phyloP scores from a whole-genome alignment of 2,113 vertebrate genomes.

The Sisor rabdophorus region DNA sequence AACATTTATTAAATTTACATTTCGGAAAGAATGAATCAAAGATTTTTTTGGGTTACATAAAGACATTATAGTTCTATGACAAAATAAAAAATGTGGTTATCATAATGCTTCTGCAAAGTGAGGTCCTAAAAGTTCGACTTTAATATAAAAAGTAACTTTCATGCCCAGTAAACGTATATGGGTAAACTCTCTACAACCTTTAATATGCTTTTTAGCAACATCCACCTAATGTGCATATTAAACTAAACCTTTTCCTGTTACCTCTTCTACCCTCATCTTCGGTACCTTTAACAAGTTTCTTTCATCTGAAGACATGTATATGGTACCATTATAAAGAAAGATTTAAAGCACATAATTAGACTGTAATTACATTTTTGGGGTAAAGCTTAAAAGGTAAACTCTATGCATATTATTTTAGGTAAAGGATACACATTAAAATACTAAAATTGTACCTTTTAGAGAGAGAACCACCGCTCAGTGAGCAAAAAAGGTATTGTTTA shows the following conservation, averaged over 20 bases:
- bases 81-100: no score
- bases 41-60: no score
- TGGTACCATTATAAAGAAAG: slow-evolving; percentile 1
- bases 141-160: no score
- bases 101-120: slow-evolving; percentile 5
- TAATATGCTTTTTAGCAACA: background rate
- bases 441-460: background rate
- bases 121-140: background rate
- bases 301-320: slow-evolving; percentile 12
- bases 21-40: no score
- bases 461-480: background rate
- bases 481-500: background rate
- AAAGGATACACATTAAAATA: background rate
- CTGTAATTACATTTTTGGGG: background rate
- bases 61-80: no score
- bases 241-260: background rate
- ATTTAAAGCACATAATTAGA: slow-evolving; percentile 3
- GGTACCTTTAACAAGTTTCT: background rate
- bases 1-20: background rate
- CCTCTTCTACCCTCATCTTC: background rate
- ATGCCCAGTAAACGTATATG: no score
- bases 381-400: background rate
- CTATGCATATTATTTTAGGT: background rate
- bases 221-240: background rate
- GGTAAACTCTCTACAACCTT: background rate